A percentile compares a stretch with the other conserved stretches of the same genome.
phyloP scores from a whole-genome alignment of 2,113 vertebrate genomes.

The Tupaia tana region DNA sequence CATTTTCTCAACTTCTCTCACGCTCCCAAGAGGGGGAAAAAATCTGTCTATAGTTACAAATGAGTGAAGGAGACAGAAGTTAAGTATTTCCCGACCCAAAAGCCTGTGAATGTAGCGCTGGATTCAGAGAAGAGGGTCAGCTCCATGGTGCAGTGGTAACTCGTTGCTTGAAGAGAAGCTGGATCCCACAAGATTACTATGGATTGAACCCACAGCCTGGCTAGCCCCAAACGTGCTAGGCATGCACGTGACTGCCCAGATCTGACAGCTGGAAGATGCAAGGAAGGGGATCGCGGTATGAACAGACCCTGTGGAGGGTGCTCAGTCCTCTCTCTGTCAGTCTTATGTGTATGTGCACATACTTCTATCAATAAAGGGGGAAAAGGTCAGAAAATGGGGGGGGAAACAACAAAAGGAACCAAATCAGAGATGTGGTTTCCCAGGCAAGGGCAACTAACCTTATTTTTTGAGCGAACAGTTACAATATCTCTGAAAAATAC shows the following conservation, averaged over 20 bases:
- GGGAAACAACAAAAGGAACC: neutral
- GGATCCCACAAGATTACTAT: too few relatives aligned
- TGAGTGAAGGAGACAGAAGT: neutral
- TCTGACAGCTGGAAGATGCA: too few relatives aligned
- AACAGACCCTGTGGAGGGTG: too few relatives aligned
- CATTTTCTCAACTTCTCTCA: constrained; percentile 50
- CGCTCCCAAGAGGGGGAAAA: constrained; percentile 17
- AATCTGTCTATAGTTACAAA: constrained; percentile 8
- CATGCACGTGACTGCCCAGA: too few relatives aligned
- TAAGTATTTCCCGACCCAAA: constrained; percentile 24
- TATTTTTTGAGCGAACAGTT: neutral
- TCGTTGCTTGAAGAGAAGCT: too few relatives aligned
- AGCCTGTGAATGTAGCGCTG: neutral
- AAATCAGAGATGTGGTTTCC: neutral
- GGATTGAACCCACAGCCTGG: too few relatives aligned
- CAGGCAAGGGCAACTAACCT: neutral
- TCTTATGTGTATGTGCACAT: too few relatives aligned
- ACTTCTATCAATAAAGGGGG: too few relatives aligned
- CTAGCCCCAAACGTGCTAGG: too few relatives aligned
- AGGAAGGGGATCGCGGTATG: too few relatives aligned
- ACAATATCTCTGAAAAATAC: neutral
- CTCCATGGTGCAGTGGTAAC: too few relatives aligned
- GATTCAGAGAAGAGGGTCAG: neutral
- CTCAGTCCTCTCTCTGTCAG: too few relatives aligned
- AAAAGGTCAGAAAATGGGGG: neutral